phyloP scores from a whole-genome alignment of 2,113 vertebrate species.

The Actenoides lindsayi region DNA sequence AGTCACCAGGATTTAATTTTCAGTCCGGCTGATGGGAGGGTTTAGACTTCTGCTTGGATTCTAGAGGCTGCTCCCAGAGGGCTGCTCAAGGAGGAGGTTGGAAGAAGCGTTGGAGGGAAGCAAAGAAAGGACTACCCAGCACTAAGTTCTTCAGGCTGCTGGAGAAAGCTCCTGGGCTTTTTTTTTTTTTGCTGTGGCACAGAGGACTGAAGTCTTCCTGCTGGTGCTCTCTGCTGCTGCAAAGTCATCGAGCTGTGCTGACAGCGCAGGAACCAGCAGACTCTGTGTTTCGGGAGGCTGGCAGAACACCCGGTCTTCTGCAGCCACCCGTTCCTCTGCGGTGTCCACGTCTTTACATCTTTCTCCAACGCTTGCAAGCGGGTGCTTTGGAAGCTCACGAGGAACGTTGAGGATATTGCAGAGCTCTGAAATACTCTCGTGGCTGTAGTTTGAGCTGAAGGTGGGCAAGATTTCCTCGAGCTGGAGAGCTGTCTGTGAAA shows the following conservation, averaged over 20 bases:
- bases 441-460: not conserved
- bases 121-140: not conserved
- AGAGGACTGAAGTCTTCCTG: not conserved
- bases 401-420: not conserved
- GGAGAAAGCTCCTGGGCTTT: not conserved
- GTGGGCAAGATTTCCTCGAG: not conserved
- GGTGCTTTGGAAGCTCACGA: not conserved
- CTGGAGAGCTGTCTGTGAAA: not conserved
- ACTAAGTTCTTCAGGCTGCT: not conserved
- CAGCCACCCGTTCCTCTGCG: not conserved
- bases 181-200: not conserved
- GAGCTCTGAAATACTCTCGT: not conserved
- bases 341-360: not conserved
- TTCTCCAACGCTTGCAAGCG: not conserved
- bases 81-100: not conserved
- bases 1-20: not conserved
- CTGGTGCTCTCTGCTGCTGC: not conserved
- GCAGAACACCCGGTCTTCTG: not conserved
- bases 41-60: not conserved
- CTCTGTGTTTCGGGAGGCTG: not conserved
- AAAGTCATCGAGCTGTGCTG: not conserved
- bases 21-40: not conserved
- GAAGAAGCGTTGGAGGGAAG: not conserved
- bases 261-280: not conserved
- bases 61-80: not conserved